A percentile compares a stretch with the other conserved stretches of the same genome.
These are phyloP conservation scores for Trachurus trachurus DNA, from an alignment of 2,797 vertebrate genomes.

Conservation along the genomic window DNA sequence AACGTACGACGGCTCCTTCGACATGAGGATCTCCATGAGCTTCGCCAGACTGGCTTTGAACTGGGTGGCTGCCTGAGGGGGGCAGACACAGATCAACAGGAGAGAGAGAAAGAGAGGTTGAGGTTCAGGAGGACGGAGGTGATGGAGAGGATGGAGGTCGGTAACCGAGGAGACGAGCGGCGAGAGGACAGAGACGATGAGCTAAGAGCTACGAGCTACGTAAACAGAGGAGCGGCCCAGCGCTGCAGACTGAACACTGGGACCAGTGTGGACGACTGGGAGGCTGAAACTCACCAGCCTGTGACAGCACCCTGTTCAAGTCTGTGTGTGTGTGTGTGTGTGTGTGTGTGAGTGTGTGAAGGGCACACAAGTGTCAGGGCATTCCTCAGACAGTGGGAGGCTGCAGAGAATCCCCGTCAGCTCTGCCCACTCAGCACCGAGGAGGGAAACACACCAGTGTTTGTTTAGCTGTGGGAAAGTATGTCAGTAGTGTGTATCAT, in stretches of 20 bases:
- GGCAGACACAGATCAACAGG: slow-evolving; percentile 49
- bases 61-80: slow-evolving; percentile 93
- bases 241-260: slow-evolving; percentile 70
- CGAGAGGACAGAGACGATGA: slow-evolving; percentile 30
- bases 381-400: slow-evolving; percentile 81
- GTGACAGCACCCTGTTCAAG: slow-evolving; percentile 56
- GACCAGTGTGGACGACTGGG: slow-evolving; percentile 62
- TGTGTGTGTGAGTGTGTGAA: slow-evolving; percentile 39
- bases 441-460: slow-evolving; percentile 61
- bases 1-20: slow-evolving; percentile 97
- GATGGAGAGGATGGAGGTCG: neutral
- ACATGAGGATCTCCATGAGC: slow-evolving; percentile 98
- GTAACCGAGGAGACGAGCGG: neutral
- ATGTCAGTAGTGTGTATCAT: slow-evolving; percentile 20
- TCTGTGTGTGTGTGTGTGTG: slow-evolving; percentile 33
- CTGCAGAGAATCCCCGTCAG: slow-evolving; percentile 72
- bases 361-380: slow-evolving; percentile 76
- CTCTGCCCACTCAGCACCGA: slow-evolving; percentile 49
- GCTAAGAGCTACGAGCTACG: slow-evolving; percentile 30
- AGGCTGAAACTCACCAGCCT: slow-evolving; percentile 46
- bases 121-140: slow-evolving; percentile 24
- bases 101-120: neutral
- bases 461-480: slow-evolving; percentile 73
- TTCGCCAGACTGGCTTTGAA: slow-evolving; percentile 97
- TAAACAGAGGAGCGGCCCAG: slow-evolving; percentile 41